phyloP scores from a whole-genome alignment of 2,113 vertebrate species.

The Malurus alboscapulatus region DNA sequence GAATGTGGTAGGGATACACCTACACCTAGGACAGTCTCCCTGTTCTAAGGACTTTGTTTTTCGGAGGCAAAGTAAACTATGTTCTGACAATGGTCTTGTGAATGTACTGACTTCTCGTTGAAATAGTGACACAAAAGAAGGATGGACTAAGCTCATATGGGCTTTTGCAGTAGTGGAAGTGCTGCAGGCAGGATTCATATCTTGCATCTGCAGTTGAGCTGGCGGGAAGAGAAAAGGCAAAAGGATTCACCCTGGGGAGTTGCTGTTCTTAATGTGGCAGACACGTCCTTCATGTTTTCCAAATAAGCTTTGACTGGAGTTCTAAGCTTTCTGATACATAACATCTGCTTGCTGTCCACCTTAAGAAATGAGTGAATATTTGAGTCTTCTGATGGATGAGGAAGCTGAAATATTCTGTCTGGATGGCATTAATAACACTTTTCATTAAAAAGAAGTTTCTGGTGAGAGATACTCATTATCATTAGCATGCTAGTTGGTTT shows the following conservation, averaged over 20 bases:
- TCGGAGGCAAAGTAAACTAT: neutral
- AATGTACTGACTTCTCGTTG: neutral
- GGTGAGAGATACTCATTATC: neutral
- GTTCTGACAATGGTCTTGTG: neutral
- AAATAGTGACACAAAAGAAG: neutral
- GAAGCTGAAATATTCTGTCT: neutral
- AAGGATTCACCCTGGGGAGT: neutral
- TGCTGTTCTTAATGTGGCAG: neutral
- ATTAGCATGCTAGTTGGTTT: neutral
- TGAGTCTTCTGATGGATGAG: neutral
- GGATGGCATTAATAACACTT: neutral
- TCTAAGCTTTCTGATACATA: neutral
- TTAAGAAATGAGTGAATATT: neutral
- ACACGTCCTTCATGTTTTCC: accelerated
- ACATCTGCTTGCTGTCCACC: neutral
- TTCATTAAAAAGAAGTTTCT: neutral
- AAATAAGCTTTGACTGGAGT: neutral
- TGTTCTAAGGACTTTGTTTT: neutral
- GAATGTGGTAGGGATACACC: neutral
- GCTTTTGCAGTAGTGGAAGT: neutral
- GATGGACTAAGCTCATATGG: neutral
- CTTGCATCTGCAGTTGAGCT: neutral
- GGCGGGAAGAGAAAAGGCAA: neutral
- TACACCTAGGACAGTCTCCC: neutral
- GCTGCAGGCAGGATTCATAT: neutral